A percentile compares a stretch with the other conserved stretches of the same genome.
These are phyloP conservation scores for Xanthorhoe designata DNA, from an alignment of 2,888 invertebrate species.

Conservation along the genomic window DNA sequence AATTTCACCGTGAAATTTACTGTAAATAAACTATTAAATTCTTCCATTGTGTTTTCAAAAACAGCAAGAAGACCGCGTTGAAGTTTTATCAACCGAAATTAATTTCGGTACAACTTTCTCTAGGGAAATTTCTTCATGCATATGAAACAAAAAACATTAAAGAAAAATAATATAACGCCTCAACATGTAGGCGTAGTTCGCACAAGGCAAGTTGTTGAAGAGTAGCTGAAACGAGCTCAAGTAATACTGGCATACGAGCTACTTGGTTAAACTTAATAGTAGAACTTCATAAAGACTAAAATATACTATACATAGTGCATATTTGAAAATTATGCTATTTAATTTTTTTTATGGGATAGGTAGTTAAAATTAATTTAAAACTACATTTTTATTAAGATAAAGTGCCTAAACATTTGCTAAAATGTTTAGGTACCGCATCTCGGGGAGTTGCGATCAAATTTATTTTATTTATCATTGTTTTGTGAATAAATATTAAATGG, in stretches of 20 bases:
- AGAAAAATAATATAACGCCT: constrained; percentile 1
- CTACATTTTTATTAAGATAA: too few relatives aligned
- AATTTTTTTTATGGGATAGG: too few relatives aligned
- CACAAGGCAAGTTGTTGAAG: background rate
- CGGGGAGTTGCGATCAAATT: too few relatives aligned
- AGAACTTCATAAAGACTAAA: too few relatives aligned
- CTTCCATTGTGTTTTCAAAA: background rate
- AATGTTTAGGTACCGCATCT: too few relatives aligned
- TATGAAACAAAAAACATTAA: constrained; percentile 2
- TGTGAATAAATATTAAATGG: too few relatives aligned
- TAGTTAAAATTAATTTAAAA: too few relatives aligned
- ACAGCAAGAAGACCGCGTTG: background rate
- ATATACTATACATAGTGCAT: too few relatives aligned
- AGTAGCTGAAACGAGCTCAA: background rate
- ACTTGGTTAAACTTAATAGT: background rate
- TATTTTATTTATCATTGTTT: too few relatives aligned
- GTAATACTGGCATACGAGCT: background rate
- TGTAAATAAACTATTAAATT: background rate
- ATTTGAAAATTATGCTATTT: too few relatives aligned
- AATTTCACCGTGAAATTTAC: background rate
- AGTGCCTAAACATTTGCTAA: too few relatives aligned
- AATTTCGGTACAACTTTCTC: background rate
- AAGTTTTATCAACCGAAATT: background rate
- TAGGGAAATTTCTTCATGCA: constrained; percentile 1
- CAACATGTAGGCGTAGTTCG: background rate